Evolutionary conservation across 1,140 invertebrate genomes (phyloP), one percentile per base, ranked within the genome.

Genomic region (Globodera rostochiensis): DNA sequence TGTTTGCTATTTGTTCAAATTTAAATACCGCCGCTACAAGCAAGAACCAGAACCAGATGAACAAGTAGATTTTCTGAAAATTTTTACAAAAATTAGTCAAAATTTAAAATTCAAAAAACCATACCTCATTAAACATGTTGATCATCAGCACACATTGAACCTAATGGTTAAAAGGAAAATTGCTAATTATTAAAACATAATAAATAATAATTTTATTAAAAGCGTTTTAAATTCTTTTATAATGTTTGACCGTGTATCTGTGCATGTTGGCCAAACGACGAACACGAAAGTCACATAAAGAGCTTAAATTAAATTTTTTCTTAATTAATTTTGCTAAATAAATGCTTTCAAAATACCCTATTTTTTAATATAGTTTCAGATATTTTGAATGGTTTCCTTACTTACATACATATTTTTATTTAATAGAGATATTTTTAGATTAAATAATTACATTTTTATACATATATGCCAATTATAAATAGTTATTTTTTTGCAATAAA

Each of bases 231-330:
- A 19, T n/a, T 25, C 9, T 9, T 19, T 19, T 66, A 21, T 15
- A 66, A 76, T 25, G 7, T 25, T 49, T 8, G 9, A 90, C 88
- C 0, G 89, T 90, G 80, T 90, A 90, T 45, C 87, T 82, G 57
- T 91, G 90, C 13, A 91, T 85, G 90, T 88, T 90, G 73, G 86
- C 90, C 11, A 92, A 73, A 47, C 85, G 82, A 9, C 90, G 84
- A 11, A 90, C 84, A 19, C 84, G 79, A 81, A 90, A 89, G 70
- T 90, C 90, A 77, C 91, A 91, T 81, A 91, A 87, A 7, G 91
- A 91, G 7, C 50, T 53, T 53, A 53, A 53, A 9, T 53, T 53
- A 53, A 9, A 53, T 53, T 7, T 53, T 53, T 9, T 49, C n/a
- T n/a, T n/a, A n/a, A n/a, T 71, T 8, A 50, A 47, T 73, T 78